Conservation (phyloP, 30 jellyfish, hydroid and myxozoan species). For the Pelagia noctiluca region DNA sequence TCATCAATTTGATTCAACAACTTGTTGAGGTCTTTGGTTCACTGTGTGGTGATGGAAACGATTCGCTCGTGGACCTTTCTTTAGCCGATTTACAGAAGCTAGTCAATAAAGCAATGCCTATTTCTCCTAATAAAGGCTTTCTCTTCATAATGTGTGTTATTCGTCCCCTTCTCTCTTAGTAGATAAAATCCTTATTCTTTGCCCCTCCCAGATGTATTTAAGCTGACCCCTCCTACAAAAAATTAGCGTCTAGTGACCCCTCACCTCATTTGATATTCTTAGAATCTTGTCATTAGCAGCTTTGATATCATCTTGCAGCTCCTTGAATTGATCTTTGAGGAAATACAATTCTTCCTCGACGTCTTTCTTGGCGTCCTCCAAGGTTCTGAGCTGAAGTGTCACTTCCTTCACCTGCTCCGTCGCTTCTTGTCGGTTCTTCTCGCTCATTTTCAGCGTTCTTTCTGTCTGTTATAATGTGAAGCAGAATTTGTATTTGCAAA, state of each 20-base stretch:
- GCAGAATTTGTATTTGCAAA: background rate
- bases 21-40: too few species aligned
- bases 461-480: conserved; percentile 23
- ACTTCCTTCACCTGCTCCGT: conserved; percentile 67
- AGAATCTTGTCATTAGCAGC: conserved; percentile 32
- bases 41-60: too few species aligned
- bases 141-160: too few species aligned
- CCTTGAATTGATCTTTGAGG: conserved; percentile 63
- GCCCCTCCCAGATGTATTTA: too few species aligned
- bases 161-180: too few species aligned
- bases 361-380: conserved; percentile 64
- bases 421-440: conserved; percentile 49
- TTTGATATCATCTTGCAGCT: conserved; percentile 43
- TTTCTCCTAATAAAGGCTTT: too few species aligned
- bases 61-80: too few species aligned
- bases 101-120: too few species aligned
- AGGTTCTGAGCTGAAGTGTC: conserved; percentile 39
- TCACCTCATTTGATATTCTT: conserved; percentile 53
- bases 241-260: background rate
- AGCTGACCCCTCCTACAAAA: background rate
- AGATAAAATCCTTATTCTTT: too few species aligned
- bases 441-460: conserved; percentile 56
- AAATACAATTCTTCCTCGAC: conserved; percentile 55
- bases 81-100: too few species aligned
- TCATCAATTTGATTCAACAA: too few species aligned